Evolutionary conservation across 2,797 vertebrate genomes (phyloP), one percentile per base, ranked within the genome.

Genomic region (Syngnathus rostellatus): DNA sequence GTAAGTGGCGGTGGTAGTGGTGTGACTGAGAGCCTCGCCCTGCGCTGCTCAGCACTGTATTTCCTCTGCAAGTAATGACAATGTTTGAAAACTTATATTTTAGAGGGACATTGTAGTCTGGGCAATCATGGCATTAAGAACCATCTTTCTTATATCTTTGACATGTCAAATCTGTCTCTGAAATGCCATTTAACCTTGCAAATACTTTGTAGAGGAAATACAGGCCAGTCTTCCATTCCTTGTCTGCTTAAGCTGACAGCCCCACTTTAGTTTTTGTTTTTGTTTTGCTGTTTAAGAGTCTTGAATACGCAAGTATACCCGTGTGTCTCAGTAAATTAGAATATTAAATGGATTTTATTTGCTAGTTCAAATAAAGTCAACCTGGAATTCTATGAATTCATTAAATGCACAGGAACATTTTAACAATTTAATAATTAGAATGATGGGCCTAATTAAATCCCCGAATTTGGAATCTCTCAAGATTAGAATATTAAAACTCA

Each of bases 1-100:
- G 90, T 94, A 93, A 94, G 92, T 96, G 92, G 93, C 93, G 92
- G 92, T 93, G 88, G 92, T 92, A 89, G 89, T 94, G 92, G 91
- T 94, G 91, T 91, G 94, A 90, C 87, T 95, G 93, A 91, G 85
- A 86, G 93, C 85, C 79, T 69, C 76, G 87, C 90, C 90, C 85
- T 77, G 91, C 83, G 89, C 79, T 64, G 81, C 87, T 86, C 85
- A 80, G 75, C 69, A 55, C 83, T 89, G 83, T 68, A 85, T 86
- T 85, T 90, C 85, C 79, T 75, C 88, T 84, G 8, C 59, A 62
- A 23, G 64, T 25, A 68, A 43, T 1, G 5, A 54, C 14, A 14
- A 40, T 11, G 39, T 68, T 69, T 72, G 40, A 40, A 63, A 43
- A 65, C 12, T 1, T 25, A 25, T 21, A 21, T 17, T 23, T 43